Base-by-base conservation (phyloP, 2,797 vertebrate species). In the Pristis pectinata region DNA sequence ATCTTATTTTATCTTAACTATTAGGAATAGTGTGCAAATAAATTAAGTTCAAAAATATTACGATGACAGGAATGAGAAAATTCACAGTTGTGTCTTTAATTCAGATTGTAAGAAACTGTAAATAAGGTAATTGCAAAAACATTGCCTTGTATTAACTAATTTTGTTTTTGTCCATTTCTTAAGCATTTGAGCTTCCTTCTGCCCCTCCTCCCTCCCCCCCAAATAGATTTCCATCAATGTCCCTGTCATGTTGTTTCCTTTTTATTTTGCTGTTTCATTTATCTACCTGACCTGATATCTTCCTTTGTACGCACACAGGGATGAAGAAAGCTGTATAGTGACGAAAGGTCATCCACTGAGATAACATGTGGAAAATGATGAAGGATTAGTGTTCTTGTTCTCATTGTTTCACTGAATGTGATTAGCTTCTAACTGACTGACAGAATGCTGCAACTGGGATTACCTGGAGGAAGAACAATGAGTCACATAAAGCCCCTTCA, bases 261-360 rank as follows among this genome's bases (percentile, higher is more conserved):
- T n/a, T 19, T 53, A 64, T 67, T 22, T 41, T 91, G 59, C 61
- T 64, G 59, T 9, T 67, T 91, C 61, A 37, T 22, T 91, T 91
- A 91, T 91, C n/a, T 91, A 37, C n/a, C 61, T 41, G 61, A 67
- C 87, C 61, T 41, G 87, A 67, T 64, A 91, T 91, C 59, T 91
- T 91, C 64, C 6, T 91, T 67, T 91, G n/a, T 11, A 91, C 6
- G 22, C 59, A 22, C n/a, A 8, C 59, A 24, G n/a, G n/a, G n/a
- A 91, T 91, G 87, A 91, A 67, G 61, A 67, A 91, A 91, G n/a
- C 61, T 37, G 87, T 24, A 53, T 24, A 9, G 59, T n/a, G 53
- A 89, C 89, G 85, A 89, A 89, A 89, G 34, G 17, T 89, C 85
- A 89, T 64, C 56, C 37, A 37, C 61, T 91, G 61, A 91, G 19